Evolutionary conservation across 2,797 vertebrate genomes (phyloP).

Genomic region (Onychomys arenicola): DNA sequence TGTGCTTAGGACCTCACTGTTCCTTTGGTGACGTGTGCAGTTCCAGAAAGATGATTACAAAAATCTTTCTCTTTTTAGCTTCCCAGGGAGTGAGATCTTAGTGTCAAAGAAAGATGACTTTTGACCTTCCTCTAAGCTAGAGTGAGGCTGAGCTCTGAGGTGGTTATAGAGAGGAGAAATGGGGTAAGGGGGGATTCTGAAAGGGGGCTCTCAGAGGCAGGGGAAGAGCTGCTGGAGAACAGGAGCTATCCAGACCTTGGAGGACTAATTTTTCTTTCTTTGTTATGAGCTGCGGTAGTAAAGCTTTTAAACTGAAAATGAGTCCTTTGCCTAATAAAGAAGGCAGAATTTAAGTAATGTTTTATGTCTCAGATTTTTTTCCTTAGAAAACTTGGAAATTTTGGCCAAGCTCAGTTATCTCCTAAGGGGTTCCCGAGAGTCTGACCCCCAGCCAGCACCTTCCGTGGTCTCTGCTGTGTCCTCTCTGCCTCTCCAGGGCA

Average conservation of each 20-base stretch:
- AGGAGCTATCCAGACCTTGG: neutral
- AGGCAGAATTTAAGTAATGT: constrained; percentile 26
- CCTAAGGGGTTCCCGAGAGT: neutral
- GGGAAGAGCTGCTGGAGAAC: neutral
- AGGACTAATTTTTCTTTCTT: neutral
- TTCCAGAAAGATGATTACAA: constrained; percentile 7
- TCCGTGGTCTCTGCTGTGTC: neutral
- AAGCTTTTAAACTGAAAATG: neutral
- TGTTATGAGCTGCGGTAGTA: neutral
- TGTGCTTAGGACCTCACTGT: neutral
- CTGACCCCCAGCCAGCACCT: neutral
- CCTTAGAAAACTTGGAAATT: neutral
- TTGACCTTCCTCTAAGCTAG: neutral
- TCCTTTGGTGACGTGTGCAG: neutral
- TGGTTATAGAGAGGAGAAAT: neutral
- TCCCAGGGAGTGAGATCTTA: neutral
- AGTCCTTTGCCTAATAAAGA: neutral
- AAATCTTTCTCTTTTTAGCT: neutral
- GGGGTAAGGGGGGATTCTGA: neutral
- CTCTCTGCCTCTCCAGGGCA: neutral
- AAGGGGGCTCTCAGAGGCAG: neutral
- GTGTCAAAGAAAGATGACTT: neutral
- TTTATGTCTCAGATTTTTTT: neutral
- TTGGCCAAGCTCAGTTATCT: neutral
- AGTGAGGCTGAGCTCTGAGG: neutral